phyloP scores from a whole-genome alignment of 1,140 invertebrate species.

The Magallana gigas region DNA sequence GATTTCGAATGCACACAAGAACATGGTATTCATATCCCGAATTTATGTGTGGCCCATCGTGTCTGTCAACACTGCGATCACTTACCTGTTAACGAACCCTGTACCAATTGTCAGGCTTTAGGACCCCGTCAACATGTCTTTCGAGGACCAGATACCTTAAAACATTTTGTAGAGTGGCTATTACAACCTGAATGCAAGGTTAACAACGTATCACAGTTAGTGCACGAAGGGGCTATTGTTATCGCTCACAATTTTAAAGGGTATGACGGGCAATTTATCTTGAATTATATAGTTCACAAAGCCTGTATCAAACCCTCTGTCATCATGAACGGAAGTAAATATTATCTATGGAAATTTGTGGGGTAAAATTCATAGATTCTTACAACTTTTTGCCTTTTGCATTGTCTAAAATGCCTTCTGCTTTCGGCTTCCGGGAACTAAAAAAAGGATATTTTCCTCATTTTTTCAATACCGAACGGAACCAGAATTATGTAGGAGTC shows the following conservation, averaged over 20 bases:
- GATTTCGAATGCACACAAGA: not conserved
- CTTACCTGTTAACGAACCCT: not conserved
- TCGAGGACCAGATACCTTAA: not conserved
- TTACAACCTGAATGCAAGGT: not conserved
- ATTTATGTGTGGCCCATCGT: not conserved
- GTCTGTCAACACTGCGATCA: not conserved
- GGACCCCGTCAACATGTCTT: not conserved
- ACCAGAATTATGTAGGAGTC: constrained; percentile 45
- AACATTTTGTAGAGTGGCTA: not conserved
- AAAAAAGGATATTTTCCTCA: constrained; percentile 58
- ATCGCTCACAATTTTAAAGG: constrained; percentile 36
- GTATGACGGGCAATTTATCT: not conserved
- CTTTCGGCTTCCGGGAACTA: constrained; percentile 37
- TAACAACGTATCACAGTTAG: not conserved
- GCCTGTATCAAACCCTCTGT: not conserved
- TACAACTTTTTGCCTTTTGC: constrained; percentile 35
- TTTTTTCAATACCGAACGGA: constrained; percentile 49
- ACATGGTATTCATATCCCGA: not conserved
- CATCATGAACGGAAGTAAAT: constrained; percentile 23
- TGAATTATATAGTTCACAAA: constrained; percentile 41
- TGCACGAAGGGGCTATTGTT: not conserved
- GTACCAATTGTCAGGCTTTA: not conserved
- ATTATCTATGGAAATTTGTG: not conserved
- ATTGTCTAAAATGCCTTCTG: constrained; percentile 38
- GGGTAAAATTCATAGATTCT: constrained; percentile 34